Percentiles rank a stretch among this genome's conserved stretches.
Conservation (phyloP, 2,888 invertebrate species). For the Clepsis dumicolana region DNA sequence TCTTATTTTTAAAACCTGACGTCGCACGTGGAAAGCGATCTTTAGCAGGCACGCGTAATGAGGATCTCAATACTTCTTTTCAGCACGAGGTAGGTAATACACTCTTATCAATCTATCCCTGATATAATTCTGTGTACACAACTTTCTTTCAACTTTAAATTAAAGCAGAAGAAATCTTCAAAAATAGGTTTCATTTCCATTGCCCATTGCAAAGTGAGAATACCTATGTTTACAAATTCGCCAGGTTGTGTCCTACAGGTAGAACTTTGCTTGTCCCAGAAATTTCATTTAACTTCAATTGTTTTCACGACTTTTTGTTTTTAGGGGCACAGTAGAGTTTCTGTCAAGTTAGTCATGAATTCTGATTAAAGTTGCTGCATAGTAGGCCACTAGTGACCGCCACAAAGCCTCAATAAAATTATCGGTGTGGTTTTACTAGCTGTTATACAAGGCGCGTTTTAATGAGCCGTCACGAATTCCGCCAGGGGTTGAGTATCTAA, state of each 20-base stretch:
- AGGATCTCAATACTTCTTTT: too few relatives aligned
- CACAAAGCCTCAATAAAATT: too few relatives aligned
- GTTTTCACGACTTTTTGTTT: neutral
- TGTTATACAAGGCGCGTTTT: too few relatives aligned
- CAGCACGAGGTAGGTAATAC: too few relatives aligned
- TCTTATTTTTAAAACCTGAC: too few relatives aligned
- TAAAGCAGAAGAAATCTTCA: neutral
- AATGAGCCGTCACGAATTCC: too few relatives aligned
- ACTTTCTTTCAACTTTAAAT: neutral
- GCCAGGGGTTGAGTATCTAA: too few relatives aligned
- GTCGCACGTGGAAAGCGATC: too few relatives aligned
- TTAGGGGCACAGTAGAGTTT: neutral
- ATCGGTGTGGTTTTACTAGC: too few relatives aligned
- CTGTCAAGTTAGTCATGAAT: neutral
- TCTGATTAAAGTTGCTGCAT: neutral
- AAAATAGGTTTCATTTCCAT: neutral
- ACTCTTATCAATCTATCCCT: too few relatives aligned
- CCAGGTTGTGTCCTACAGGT: slow-evolving; percentile 14
- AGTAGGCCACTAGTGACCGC: too few relatives aligned
- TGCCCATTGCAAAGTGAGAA: neutral
- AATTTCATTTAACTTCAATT: slow-evolving; percentile 17
- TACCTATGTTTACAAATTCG: neutral
- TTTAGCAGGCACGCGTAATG: too few relatives aligned
- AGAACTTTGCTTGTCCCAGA: slow-evolving; percentile 5
- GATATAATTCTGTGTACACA: neutral